Evolutionary conservation across 1,140 invertebrate species (phyloP), one percentile per base, ranked within the genome.

Genomic region (Aphelinus atriplicis): DNA sequence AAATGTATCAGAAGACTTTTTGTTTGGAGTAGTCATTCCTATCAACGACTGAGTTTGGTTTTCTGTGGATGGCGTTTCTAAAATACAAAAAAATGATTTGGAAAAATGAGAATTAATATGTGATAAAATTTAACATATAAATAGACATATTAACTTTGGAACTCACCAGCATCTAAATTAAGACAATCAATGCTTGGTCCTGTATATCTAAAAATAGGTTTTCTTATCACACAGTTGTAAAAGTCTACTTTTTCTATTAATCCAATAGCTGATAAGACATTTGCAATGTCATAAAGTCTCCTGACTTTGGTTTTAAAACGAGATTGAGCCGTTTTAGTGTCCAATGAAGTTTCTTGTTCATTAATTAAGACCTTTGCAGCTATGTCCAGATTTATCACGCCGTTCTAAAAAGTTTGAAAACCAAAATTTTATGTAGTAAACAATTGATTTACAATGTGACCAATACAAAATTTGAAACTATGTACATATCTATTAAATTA

Each of bases 261-360:
- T 73, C 90, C 89, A 77, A 94, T 90, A 72, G 92, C 93, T 73
- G 92, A 91, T 71, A 94, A 87, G 67, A 94, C 92, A 87, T 94
- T 94, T 50, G 93, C 92, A 81, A 94, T 93, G 80, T 94, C 93
- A 87, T 94, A 94, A 2, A 94, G 85, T 75, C 93, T 88, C 73
- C 93, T 88, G 62, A 93, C 91, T 89, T 93, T 93, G 50, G 92
- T 91, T 80, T 91, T 91, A 80, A 88, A 88, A 76, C 89, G 86
- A 85, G 88, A 78, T 87, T 87, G 61, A 82, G 85, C n/a, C 81
- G 84, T 48, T 78, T 81, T 78, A 82, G 83, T 79, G 79, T 86
- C 77, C 83, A 85, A 51, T 73, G 83, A 60, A 81, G 80, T 76
- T 83, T 88, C 78, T 86, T 86, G 71, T 88, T 92, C 86, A 50